A percentile compares a stretch with the other conserved stretches of the same genome.
phyloP scores from a whole-genome alignment of 2,888 invertebrate genomes.

The Tetranychus piercei region DNA sequence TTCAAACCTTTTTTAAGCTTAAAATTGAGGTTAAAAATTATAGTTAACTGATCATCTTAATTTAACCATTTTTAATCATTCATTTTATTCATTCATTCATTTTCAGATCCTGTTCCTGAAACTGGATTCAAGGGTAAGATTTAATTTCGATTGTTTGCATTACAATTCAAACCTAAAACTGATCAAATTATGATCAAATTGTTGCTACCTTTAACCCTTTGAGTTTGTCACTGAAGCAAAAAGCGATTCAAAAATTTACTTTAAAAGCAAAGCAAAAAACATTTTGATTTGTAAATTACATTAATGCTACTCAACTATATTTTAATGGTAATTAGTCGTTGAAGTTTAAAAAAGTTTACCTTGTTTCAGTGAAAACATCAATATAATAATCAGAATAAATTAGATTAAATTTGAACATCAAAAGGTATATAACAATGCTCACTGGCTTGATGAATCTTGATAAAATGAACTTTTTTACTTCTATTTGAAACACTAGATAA shows the following conservation, averaged over 20 bases:
- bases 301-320: neutral
- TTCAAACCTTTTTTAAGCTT: neutral
- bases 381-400: neutral
- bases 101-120: slow-evolving; percentile 29
- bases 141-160: slow-evolving; percentile 18
- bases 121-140: slow-evolving; percentile 33
- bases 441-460: neutral
- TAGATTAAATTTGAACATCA: neutral
- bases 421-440: neutral
- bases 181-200: no score
- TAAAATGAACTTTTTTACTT: neutral
- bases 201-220: no score
- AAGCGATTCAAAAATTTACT: neutral
- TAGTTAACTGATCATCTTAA: no score
- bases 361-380: neutral
- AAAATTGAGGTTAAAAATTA: no score
- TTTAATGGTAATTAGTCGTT: slow-evolving; percentile 11
- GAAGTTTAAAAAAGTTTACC: slow-evolving; percentile 7
- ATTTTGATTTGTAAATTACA: neutral
- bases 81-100: slow-evolving; percentile 9
- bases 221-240: no score
- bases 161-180: no score
- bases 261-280: neutral
- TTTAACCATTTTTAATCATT: neutral
- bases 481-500: neutral